phyloP scores from a whole-genome alignment of 2,888 invertebrate species.

The Gandaritis pyraliata region DNA sequence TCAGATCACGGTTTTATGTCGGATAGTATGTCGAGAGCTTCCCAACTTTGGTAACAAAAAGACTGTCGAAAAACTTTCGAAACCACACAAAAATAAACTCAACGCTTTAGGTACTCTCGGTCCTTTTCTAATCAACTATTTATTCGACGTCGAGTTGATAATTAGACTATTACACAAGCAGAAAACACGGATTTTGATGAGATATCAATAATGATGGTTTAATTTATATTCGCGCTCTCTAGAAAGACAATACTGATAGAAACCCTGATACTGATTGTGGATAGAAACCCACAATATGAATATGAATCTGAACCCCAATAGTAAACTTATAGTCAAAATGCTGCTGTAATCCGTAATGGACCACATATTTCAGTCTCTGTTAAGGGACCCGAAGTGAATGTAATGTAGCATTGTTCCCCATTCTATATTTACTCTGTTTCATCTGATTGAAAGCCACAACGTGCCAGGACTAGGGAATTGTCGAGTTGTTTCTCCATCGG shows the following conservation, averaged over 20 bases:
- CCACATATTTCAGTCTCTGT: conserved; percentile 26
- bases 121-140: too few species aligned
- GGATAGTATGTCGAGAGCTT: conserved; percentile 3
- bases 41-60: conserved; percentile 11
- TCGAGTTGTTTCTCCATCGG: conserved; percentile 9
- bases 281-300: too few species aligned
- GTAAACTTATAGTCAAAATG: conserved; percentile 14
- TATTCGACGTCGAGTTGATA: too few species aligned
- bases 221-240: too few species aligned
- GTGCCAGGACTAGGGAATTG: conserved; percentile 38
- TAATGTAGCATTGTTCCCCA: conserved; percentile 21
- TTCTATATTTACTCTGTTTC: conserved; percentile 41
- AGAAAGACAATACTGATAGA: too few species aligned
- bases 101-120: too few species aligned
- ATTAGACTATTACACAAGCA: too few species aligned
- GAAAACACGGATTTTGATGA: too few species aligned
- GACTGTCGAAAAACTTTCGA: neutral
- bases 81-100: neutral
- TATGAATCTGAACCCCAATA: neutral
- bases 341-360: conserved; percentile 3
- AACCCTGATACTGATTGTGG: too few species aligned
- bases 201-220: too few species aligned
- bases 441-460: conserved; percentile 42
- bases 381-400: conserved; percentile 22
- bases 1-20: conserved; percentile 11